Base-by-base conservation (phyloP, 2,888 invertebrate genomes). In the Eurytoma californica region DNA sequence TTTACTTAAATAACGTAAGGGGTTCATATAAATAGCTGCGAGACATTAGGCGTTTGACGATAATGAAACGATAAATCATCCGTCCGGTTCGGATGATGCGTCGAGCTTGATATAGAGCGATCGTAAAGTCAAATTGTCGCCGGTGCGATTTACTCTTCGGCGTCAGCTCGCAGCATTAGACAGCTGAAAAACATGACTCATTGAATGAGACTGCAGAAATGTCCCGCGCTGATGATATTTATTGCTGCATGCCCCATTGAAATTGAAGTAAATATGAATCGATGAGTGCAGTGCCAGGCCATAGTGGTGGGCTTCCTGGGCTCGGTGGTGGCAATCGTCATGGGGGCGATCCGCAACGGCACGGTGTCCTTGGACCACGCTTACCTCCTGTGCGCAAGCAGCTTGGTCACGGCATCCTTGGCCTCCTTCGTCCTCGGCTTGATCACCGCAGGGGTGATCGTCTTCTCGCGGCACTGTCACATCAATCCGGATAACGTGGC, bases 401-500 rank as follows among this genome's bases (percentile, higher is more conserved):
- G 95, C 88, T 91, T 95, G 85, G 92, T 94, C 18, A 96, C 96
- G 18, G 95, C 95, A 4, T 94, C 95, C 4, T 89, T 95, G 82
- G 95, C 96, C 69, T 95, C 95, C 85, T 93, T 95, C 84, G 92
- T 95, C 53, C 91, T 95, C 82, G 95, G 94, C 77, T 86, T 94
- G 66, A 92, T 95, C 79, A 96, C 95, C 90, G 93, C 94, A 20
- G 92, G 92, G 63, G 95, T 96, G 39, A 94, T 96, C 80, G 91
- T 95, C 30, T 89, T 94, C 79, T 94, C 95, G 2, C 92, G 94
- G 70, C 92, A 93, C 88, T 92, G 93, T 83, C 92, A 94, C 85
- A 93, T 95, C 82, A 95, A 96, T 88, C 95, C 95, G 14, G 95
- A 95, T 89, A 95, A 96, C 89, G 94, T 95, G 18, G 95, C 95